Conservation (phyloP, 2,797 vertebrate species). For the Enteromius argenteus region DNA sequence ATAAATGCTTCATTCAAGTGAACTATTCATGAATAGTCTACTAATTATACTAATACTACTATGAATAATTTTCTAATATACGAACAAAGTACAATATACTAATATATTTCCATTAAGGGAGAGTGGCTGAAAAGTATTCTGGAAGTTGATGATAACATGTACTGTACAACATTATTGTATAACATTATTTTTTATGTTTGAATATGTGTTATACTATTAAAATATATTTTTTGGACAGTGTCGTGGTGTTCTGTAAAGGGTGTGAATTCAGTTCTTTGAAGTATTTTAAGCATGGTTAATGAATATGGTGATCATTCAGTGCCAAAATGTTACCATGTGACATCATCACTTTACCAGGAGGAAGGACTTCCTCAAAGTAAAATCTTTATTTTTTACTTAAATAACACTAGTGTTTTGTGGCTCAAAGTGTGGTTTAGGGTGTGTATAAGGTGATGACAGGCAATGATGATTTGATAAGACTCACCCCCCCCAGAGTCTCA, state of each 20-base stretch:
- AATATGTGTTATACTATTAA: not conserved
- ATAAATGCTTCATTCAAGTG: not conserved
- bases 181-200: not conserved
- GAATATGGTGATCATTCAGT: not conserved
- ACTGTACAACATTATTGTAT: not conserved
- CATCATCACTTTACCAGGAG: not conserved
- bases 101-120: not conserved
- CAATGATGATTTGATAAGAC: not conserved
- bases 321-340: not conserved
- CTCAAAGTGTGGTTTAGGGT: not conserved
- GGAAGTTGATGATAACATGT: not conserved
- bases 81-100: not conserved
- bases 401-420: not conserved
- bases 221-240: not conserved
- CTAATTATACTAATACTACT: too few species aligned
- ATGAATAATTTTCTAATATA: not conserved
- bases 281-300: not conserved
- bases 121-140: not conserved
- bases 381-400: not conserved
- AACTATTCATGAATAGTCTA: not conserved
- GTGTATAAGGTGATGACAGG: not conserved
- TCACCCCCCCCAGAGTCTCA: not conserved
- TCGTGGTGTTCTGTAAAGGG: not conserved
- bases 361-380: not conserved
- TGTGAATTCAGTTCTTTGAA: not conserved